These are phyloP conservation scores for Stenotaenia linearis DNA, from an alignment of 2,888 invertebrate genomes.

Conservation along the genomic window DNA sequence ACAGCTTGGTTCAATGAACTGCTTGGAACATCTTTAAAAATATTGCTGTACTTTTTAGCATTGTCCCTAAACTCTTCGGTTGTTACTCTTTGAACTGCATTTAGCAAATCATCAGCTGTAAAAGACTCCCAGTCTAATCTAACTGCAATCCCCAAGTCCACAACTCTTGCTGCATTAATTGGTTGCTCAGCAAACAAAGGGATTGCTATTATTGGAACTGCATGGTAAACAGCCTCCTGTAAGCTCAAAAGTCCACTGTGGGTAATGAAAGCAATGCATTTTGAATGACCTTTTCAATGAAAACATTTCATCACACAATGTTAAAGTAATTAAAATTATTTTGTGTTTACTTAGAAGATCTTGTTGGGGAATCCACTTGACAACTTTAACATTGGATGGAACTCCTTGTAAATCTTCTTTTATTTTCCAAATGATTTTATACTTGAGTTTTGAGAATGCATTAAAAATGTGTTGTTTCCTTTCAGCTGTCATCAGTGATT, in stretches of 20 bases:
- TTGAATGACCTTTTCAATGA: neutral
- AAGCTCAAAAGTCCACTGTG: neutral
- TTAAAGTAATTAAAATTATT: neutral
- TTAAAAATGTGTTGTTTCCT: no score
- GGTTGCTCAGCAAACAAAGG: slow-evolving; percentile 8
- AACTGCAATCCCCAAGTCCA: neutral
- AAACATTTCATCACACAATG: no score
- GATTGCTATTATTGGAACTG: neutral
- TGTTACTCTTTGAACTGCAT: neutral
- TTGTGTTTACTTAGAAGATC: neutral
- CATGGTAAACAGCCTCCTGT: neutral
- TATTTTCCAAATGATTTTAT: neutral
- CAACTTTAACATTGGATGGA: neutral
- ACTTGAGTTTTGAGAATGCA: neutral
- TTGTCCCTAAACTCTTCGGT: neutral
- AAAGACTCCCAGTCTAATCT: neutral
- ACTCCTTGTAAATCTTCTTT: neutral
- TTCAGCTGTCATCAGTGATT: no score
- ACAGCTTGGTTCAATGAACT: neutral
- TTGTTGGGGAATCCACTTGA: neutral
- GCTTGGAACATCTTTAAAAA: neutral
- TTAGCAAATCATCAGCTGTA: neutral
- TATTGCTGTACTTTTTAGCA: neutral
- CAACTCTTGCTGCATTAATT: neutral
- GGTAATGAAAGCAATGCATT: neutral